phyloP scores from a whole-genome alignment of 2,797 vertebrate genomes.

The Tokudaia tokunoshimensis region DNA sequence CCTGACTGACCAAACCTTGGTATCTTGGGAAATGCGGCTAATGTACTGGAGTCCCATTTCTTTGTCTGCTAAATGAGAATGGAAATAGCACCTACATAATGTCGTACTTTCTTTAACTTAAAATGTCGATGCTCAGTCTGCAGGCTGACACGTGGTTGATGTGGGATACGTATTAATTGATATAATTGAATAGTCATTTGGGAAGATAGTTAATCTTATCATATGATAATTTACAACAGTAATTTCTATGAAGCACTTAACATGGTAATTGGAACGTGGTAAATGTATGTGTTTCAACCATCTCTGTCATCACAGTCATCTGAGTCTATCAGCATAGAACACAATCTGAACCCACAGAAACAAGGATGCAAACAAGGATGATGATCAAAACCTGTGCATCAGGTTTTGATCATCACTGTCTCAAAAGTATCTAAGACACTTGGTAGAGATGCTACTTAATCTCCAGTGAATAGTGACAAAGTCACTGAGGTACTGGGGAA shows the following conservation, averaged over 20 bases:
- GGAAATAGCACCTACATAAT: not conserved
- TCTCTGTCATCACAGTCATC: slow-evolving; percentile 4
- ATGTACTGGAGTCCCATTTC: slow-evolving; percentile 22
- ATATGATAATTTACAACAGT: slow-evolving; percentile 64
- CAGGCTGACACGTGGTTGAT: not conserved
- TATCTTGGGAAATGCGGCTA: not conserved
- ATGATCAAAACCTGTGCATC: no score
- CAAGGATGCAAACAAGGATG: no score
- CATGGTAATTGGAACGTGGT: not conserved
- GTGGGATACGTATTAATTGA: slow-evolving; percentile 44
- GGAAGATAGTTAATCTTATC: slow-evolving; percentile 59
- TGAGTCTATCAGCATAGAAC: not conserved
- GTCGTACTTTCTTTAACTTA: slow-evolving; percentile 18
- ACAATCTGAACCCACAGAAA: slow-evolving; percentile 33
- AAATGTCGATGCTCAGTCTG: slow-evolving; percentile 22
- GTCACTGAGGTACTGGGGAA: not conserved
- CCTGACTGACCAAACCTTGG: not conserved
- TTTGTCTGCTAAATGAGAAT: slow-evolving; percentile 1
- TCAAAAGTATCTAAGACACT: not conserved
- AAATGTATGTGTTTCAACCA: slow-evolving; percentile 19
- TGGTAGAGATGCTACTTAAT: not conserved
- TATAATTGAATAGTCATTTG: slow-evolving; percentile 55
- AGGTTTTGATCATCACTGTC: not conserved
- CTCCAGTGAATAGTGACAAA: not conserved
- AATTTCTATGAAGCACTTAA: slow-evolving; percentile 47